Conservation (phyloP, 2,888 invertebrate species). For the Myopa tessellatipennis region DNA sequence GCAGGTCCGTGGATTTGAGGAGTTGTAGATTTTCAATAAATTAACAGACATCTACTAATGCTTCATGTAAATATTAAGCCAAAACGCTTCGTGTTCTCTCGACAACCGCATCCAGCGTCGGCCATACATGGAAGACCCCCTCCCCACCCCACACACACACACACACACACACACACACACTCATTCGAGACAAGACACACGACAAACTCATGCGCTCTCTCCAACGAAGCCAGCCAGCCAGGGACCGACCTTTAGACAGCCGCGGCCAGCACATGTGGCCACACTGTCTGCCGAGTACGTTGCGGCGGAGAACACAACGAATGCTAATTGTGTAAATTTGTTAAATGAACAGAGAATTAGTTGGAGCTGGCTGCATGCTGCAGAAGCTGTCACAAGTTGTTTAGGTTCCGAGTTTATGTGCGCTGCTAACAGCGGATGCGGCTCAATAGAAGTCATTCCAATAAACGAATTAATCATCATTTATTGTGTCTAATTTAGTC, state of each 20-base stretch:
- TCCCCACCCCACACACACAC: too few relatives aligned
- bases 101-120: too few relatives aligned
- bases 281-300: neutral
- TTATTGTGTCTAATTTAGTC: constrained; percentile 12
- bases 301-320: neutral
- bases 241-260: too few relatives aligned
- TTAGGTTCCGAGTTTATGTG: neutral
- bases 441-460: constrained; percentile 4
- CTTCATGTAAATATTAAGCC: constrained; percentile 18
- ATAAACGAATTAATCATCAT: constrained; percentile 14
- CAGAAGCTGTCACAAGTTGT: neutral
- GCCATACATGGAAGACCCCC: too few relatives aligned
- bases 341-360: constrained; percentile 18
- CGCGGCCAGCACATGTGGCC: neutral
- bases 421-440: neutral
- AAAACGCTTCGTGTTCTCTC: neutral
- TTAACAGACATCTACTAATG: constrained; percentile 30
- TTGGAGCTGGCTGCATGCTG: neutral
- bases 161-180: neutral
- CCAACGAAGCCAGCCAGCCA: too few relatives aligned
- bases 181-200: too few relatives aligned
- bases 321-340: constrained; percentile 42
- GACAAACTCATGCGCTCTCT: too few relatives aligned
- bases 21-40: constrained; percentile 16
- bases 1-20: neutral